Evolutionary conservation across 2,113 vertebrate genomes (phyloP).

Genomic region (Diglossa brunneiventris): DNA sequence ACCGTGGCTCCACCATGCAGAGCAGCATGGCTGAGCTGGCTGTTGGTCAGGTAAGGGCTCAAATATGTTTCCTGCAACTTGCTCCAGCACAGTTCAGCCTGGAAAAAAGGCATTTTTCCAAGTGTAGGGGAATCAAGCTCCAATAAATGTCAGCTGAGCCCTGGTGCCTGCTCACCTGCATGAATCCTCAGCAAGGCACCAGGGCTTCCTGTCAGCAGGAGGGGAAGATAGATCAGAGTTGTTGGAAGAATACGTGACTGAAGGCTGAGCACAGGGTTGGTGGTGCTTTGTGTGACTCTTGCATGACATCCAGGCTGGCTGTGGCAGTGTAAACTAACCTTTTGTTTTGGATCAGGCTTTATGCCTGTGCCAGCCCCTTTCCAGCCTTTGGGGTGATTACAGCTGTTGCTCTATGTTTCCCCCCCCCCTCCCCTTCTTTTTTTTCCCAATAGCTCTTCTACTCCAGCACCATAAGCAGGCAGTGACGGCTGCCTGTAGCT

Average conservation of each 20-base stretch:
- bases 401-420: background rate
- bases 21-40: background rate
- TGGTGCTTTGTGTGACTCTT: background rate
- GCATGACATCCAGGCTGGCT: background rate
- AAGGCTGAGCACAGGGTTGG: accelerated
- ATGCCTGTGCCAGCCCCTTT: background rate
- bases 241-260: background rate
- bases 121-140: background rate
- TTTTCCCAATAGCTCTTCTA: background rate
- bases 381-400: background rate
- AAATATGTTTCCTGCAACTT: background rate
- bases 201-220: background rate
- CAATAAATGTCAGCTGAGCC: background rate
- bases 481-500: background rate
- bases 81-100: background rate
- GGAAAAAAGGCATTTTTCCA: background rate
- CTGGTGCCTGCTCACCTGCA: background rate
- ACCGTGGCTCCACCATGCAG: accelerated
- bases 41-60: background rate
- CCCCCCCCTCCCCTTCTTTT: accelerated
- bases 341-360: background rate
- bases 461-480: background rate
- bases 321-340: background rate
- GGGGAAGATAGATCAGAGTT: background rate
- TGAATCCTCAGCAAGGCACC: background rate